Evolutionary conservation across 2,797 vertebrate genomes (phyloP).

Genomic region (Neoniphon sammara): DNA sequence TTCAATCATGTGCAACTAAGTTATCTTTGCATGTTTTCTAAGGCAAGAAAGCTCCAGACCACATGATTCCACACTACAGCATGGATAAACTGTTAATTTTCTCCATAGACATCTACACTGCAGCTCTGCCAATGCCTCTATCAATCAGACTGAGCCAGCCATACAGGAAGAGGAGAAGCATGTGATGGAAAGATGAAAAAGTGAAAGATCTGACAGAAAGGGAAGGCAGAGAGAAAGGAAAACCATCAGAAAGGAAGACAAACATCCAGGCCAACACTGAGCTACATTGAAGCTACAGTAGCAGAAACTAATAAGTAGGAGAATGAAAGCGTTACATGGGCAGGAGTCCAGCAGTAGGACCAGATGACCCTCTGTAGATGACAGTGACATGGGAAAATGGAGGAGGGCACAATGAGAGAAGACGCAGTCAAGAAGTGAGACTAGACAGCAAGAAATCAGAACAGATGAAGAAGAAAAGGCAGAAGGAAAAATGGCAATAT

Average conservation of each 20-base stretch:
- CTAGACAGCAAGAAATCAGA: background rate
- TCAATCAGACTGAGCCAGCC: no score
- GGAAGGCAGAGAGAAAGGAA: background rate
- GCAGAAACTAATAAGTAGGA: constrained; percentile 35
- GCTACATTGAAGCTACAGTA: background rate
- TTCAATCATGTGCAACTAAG: background rate
- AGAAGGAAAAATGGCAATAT: background rate
- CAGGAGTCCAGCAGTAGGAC: constrained; percentile 71
- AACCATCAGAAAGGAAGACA: background rate
- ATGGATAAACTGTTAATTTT: background rate
- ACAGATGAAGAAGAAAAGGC: background rate
- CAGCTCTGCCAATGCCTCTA: background rate
- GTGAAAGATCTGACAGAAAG: background rate
- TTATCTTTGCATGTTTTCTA: constrained; percentile 1
- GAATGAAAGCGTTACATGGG: constrained; percentile 67
- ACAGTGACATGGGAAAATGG: constrained; percentile 4
- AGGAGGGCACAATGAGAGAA: constrained; percentile 11
- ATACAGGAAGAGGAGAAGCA: background rate
- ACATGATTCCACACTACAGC: background rate
- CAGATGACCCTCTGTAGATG: constrained; percentile 74
- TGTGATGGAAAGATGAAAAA: background rate
- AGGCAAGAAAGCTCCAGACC: background rate
- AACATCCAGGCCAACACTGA: no score
- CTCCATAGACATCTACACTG: background rate
- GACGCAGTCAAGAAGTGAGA: no score